These are phyloP conservation scores for Ommatoiulus sabulosus DNA, from an alignment of 2,888 invertebrate genomes.

Conservation along the genomic window DNA sequence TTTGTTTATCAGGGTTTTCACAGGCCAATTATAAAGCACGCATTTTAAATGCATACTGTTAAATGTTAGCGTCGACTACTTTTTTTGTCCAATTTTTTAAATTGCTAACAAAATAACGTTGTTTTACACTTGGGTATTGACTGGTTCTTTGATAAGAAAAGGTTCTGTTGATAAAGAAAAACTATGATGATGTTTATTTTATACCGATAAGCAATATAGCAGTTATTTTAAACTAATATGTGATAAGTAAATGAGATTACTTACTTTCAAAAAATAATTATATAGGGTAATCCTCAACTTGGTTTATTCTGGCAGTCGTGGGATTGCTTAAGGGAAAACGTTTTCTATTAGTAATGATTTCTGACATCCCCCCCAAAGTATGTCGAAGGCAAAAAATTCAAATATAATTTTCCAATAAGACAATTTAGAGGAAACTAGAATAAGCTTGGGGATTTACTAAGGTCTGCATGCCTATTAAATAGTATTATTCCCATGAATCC, in stretches of 20 bases:
- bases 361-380: too few species aligned
- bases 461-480: too few species aligned
- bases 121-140: neutral
- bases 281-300: neutral
- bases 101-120: neutral
- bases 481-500: too few species aligned
- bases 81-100: too few species aligned
- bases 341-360: neutral
- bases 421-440: too few species aligned
- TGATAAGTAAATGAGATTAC: neutral
- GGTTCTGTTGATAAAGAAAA: neutral
- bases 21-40: too few species aligned
- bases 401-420: too few species aligned
- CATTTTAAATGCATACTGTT: too few species aligned
- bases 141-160: neutral
- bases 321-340: neutral
- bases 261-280: neutral
- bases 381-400: too few species aligned
- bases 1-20: too few species aligned
- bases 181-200: conserved; percentile 5
- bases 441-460: too few species aligned
- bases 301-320: neutral
- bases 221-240: neutral
- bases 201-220: neutral
- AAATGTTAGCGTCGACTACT: too few species aligned